Evolutionary conservation across 2,113 vertebrate species (phyloP), one percentile per base, ranked within the genome.

Genomic region (Colinus virginianus): DNA sequence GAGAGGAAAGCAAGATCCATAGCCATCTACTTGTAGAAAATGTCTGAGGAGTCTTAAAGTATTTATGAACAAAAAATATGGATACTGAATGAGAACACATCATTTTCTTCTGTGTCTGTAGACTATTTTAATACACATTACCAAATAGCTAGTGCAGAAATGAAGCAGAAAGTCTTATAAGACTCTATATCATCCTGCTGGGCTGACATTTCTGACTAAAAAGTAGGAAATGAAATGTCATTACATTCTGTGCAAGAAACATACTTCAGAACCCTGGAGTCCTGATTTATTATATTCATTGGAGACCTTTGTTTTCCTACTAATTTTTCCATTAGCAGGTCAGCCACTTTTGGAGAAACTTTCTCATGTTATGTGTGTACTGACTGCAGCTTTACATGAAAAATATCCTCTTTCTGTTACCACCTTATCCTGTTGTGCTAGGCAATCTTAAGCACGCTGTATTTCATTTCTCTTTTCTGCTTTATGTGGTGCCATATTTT

Each of bases 281-380:
- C 28, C 26, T 90, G 87, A 92, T 92, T 94, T 92, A 94, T 89
- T 95, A 69, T 87, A 74, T 87, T 87, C 38, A 84, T 92, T 58
- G 32, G 17, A 11, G 55, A 88, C 49, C 21, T 93, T 84, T 93
- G 38, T 53, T 93, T 93, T 90, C 92, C 78, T 76, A 82, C 88
- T 90, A 88, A 87, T 92, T 96, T 96, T 92, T 90, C 58, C n/a
- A 87, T 96, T 96, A 92, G 53, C 74, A 87, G 62, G 43, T 93
- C 69, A 95, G 66, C 53, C 81, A 70, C 80, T 84, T 92, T 78
- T 90, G 48, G 36, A 75, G 55, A 87, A 84, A 69, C 10, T 84
- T 92, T 72, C 32, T 58, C 12, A 45, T 78, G 26, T 64, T 84
- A 62, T 53, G 32, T 1, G 6, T 78, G 3, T 71, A 91, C 61